Percentiles rank a stretch among this genome's conserved stretches.
Evolutionary conservation across 2,888 invertebrate genomes (phyloP).

Genomic region (Onchidella celtica): DNA sequence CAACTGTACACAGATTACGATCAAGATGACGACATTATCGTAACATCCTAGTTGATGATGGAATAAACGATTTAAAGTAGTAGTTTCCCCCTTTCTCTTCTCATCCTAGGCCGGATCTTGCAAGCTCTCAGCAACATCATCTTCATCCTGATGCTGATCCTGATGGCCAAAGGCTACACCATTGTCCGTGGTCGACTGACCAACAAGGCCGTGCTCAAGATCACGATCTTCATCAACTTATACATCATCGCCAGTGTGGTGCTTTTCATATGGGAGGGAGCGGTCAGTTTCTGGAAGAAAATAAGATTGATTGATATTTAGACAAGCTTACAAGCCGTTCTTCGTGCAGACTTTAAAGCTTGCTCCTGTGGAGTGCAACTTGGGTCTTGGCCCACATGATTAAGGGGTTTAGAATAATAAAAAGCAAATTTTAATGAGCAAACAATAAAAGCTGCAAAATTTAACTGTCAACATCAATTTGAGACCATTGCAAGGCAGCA

Average conservation of each 20-base stretch:
- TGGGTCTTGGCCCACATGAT: no score
- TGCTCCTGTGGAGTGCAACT: no score
- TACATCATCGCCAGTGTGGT: conserved; percentile 88
- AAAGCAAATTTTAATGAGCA: no score
- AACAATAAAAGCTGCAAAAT: no score
- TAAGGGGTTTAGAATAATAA: no score
- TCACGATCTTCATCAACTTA: conserved; percentile 89
- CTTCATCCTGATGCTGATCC: conserved; percentile 53
- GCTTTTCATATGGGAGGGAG: conserved; percentile 90
- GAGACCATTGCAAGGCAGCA: no score
- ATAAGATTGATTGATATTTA: not conserved
- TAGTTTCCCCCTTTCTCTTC: not conserved
- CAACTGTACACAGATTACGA: no score
- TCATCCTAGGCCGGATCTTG: conserved; percentile 48
- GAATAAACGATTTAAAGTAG: not conserved
- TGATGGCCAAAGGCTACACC: conserved; percentile 88
- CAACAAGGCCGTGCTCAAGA: conserved; percentile 86
- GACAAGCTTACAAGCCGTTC: no score
- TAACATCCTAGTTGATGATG: no score
- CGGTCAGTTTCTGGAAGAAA: conserved; percentile 81
- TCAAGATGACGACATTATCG: no score
- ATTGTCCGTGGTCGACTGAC: conserved; percentile 92
- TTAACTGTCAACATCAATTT: no score
- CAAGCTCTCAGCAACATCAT: conserved; percentile 45
- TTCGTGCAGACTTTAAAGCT: no score